phyloP scores from a whole-genome alignment of 92 coral and sea anemone genomes.

The Meandrina meandrites region DNA sequence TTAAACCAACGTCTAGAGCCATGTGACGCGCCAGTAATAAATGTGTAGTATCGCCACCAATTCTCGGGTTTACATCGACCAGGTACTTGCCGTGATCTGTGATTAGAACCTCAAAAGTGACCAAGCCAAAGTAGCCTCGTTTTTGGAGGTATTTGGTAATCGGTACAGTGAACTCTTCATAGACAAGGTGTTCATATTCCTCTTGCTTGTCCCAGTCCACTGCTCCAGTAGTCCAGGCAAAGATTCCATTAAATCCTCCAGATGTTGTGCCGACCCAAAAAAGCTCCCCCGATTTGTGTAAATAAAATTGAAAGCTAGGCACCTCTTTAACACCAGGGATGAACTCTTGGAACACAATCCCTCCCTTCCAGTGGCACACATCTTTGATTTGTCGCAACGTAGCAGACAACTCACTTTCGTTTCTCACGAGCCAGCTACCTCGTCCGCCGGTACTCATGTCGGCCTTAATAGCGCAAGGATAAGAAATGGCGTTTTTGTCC shows the following conservation, averaged over 20 bases:
- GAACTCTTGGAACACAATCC: constrained; percentile 37
- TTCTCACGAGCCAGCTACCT: constrained; percentile 34
- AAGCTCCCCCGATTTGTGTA: constrained; percentile 50
- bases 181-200: constrained; percentile 17
- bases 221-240: constrained; percentile 30
- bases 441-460: constrained; percentile 47
- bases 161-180: constrained; percentile 56
- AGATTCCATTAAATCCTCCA: constrained; percentile 26
- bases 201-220: constrained; percentile 57
- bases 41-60: constrained; percentile 57
- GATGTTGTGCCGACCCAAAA: constrained; percentile 52
- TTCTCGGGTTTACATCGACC: constrained; percentile 54
- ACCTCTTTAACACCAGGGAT: constrained; percentile 46
- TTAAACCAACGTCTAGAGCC: constrained; percentile 36
- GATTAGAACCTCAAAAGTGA: constrained; percentile 44
- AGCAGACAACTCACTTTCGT: constrained; percentile 40
- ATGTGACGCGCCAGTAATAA: constrained; percentile 49
- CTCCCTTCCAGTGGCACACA: constrained; percentile 38
- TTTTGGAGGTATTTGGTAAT: constrained; percentile 38
- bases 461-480: constrained; percentile 43
- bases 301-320: constrained; percentile 46
- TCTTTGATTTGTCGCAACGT: constrained; percentile 18
- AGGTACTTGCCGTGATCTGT: constrained; percentile 47
- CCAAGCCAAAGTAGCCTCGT: constrained; percentile 57
- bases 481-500: constrained; percentile 6